These are phyloP conservation scores for Graphium colonna DNA, from an alignment of 2,888 invertebrate species.

Conservation along the genomic window DNA sequence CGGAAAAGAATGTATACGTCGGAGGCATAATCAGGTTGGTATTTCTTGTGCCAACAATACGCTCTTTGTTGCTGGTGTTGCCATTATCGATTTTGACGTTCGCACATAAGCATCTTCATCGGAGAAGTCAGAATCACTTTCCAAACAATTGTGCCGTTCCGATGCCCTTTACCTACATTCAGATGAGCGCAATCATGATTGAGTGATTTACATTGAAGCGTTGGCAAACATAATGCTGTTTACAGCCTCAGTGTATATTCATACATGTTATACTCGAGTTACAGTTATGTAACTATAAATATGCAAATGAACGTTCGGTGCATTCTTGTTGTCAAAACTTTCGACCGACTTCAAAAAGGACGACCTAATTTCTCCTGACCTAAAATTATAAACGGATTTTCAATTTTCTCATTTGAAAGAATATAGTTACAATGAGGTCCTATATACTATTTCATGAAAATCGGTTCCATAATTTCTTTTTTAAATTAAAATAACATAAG, in stretches of 20 bases:
- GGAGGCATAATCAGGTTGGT: slow-evolving; percentile 18
- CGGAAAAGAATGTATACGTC: slow-evolving; percentile 6
- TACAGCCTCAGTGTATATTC: not conserved
- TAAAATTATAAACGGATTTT: too few relatives aligned
- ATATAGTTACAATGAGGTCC: too few relatives aligned
- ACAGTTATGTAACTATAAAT: too few relatives aligned
- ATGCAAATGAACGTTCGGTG: too few relatives aligned
- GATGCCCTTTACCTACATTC: slow-evolving; percentile 11
- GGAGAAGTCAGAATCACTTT: slow-evolving; percentile 11
- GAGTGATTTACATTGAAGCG: not conserved
- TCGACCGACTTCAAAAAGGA: too few relatives aligned
- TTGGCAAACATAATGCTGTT: not conserved
- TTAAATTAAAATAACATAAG: too few relatives aligned
- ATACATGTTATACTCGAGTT: too few relatives aligned
- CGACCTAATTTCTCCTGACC: too few relatives aligned
- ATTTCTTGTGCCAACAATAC: slow-evolving; percentile 22
- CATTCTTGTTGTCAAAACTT: too few relatives aligned
- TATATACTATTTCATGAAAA: too few relatives aligned
- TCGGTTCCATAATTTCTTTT: too few relatives aligned
- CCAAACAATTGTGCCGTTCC: slow-evolving; percentile 8
- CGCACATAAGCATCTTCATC: slow-evolving; percentile 2
- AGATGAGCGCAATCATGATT: not conserved
- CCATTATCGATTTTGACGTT: slow-evolving; percentile 13
- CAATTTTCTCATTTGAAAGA: too few relatives aligned
- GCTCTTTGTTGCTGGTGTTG: not conserved